Percentiles rank a stretch among this genome's conserved stretches.
Evolutionary conservation across 23 tunicate species (phyloP).

Genomic region (Pegea sp.): DNA sequence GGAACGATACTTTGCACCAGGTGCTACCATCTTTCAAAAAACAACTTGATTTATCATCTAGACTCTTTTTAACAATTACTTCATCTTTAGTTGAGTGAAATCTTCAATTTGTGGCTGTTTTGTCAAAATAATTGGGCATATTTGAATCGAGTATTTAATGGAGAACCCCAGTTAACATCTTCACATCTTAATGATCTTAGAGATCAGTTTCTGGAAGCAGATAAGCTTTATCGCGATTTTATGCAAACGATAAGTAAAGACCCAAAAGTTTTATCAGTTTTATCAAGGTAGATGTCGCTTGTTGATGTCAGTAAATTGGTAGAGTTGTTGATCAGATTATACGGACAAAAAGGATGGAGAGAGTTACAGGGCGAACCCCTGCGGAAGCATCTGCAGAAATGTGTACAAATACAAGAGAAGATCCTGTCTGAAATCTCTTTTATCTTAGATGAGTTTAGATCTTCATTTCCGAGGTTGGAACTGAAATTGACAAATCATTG

Average conservation of each 20-base stretch:
- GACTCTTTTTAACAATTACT: neutral
- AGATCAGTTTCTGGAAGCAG: slow-evolving; percentile 14
- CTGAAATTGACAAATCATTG: no score
- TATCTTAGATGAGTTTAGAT: slow-evolving; percentile 45
- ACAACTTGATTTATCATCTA: neutral
- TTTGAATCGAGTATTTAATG: slow-evolving; percentile 34
- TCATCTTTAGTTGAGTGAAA: slow-evolving; percentile 36
- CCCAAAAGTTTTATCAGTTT: slow-evolving; percentile 68
- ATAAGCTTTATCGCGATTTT: slow-evolving; percentile 46
- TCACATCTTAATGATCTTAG: neutral
- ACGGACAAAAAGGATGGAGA: slow-evolving; percentile 78
- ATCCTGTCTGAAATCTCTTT: slow-evolving; percentile 20
- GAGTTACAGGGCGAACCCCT: slow-evolving; percentile 73
- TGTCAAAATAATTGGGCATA: slow-evolving; percentile 96
- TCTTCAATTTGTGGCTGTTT: slow-evolving; percentile 50
- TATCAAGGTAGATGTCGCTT: slow-evolving; percentile 36
- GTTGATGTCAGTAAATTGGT: neutral
- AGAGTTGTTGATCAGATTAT: slow-evolving; percentile 17
- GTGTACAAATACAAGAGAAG: slow-evolving; percentile 39
- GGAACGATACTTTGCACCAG: slow-evolving; percentile 80
- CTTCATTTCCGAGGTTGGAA: slow-evolving; percentile 60
- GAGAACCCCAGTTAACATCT: slow-evolving; percentile 5
- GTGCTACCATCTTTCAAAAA: slow-evolving; percentile 2
- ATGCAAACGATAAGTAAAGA: slow-evolving; percentile 36
- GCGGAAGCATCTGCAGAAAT: slow-evolving; percentile 29